These are phyloP conservation scores for Oscheius sp. DNA, from an alignment of 2,888 invertebrate genomes.

Conservation along the genomic window DNA sequence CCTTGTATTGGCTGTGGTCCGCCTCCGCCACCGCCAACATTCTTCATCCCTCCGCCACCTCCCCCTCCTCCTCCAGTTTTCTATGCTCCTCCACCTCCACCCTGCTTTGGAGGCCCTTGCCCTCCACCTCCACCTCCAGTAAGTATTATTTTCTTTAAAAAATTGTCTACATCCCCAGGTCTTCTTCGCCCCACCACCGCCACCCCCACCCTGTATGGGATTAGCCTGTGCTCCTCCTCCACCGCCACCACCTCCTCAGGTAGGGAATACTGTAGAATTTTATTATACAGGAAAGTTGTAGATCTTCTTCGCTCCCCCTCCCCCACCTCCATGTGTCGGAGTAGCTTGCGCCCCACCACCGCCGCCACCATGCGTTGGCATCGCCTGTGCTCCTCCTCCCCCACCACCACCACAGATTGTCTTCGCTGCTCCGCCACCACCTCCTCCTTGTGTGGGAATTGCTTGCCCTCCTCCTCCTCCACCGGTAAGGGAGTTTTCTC, in stretches of 20 bases:
- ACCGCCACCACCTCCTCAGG: constrained; percentile 11
- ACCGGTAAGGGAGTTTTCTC: not conserved
- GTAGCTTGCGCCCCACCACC: constrained; percentile 30
- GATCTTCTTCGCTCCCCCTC: constrained; percentile 10
- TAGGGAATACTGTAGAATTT: not conserved
- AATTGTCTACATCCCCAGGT: too few relatives aligned
- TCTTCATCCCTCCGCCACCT: constrained; percentile 3
- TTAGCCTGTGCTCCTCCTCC: constrained; percentile 18
- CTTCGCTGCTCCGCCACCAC: constrained; percentile 22
- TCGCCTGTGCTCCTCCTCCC: constrained; percentile 11
- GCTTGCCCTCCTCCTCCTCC: constrained; percentile 25
- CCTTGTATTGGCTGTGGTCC: constrained; percentile 20
- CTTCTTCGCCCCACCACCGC: constrained; percentile 33
- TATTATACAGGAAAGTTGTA: not conserved
- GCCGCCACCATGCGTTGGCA: constrained; percentile 13
- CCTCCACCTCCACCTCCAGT: constrained; percentile 26
- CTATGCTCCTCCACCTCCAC: constrained; percentile 14
- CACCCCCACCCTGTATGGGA: constrained; percentile 30
- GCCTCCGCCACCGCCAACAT: constrained; percentile 18
- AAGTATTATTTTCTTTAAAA: too few relatives aligned
- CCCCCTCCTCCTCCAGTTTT: not conserved
- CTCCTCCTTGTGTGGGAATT: constrained; percentile 30
- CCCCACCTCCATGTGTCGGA: constrained; percentile 30
- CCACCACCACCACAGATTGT: constrained; percentile 8
- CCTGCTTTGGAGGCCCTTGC: constrained; percentile 25